These are phyloP conservation scores for Pagrus major DNA, from an alignment of 2,113 vertebrate species.

Conservation along the genomic window DNA sequence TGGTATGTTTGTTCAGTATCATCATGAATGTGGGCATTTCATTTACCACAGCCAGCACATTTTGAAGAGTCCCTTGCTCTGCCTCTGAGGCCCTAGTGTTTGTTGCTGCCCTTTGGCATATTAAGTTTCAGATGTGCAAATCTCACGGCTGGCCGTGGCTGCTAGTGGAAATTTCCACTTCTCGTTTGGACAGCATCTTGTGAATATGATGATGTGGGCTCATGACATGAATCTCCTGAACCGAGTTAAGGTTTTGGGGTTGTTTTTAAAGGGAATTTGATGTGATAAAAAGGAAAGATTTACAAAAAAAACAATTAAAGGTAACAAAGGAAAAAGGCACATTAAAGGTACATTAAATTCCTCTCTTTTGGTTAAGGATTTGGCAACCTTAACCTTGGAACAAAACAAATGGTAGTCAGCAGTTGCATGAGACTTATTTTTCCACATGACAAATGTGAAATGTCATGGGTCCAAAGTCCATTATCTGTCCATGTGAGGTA, in stretches of 20 bases:
- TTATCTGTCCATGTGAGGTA: slow-evolving; percentile 23
- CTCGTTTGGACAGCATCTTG: slow-evolving; percentile 64
- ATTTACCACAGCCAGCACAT: slow-evolving; percentile 21
- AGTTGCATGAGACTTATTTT: slow-evolving; percentile 1
- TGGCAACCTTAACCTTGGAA: background rate
- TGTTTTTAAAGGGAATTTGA: slow-evolving; percentile 39
- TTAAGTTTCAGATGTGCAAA: slow-evolving; percentile 83
- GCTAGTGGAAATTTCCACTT: slow-evolving; percentile 87
- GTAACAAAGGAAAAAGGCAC: too few species aligned
- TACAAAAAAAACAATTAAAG: background rate
- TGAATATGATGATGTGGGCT: slow-evolving; percentile 56
- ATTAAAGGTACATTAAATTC: background rate
- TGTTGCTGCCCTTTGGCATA: slow-evolving; percentile 78
- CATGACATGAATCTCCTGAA: slow-evolving; percentile 40
- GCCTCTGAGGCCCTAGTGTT: slow-evolving; percentile 71
- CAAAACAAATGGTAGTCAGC: background rate
- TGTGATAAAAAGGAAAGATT: background rate
- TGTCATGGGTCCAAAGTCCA: background rate
- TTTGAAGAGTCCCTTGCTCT: slow-evolving; percentile 43
- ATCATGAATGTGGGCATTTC: slow-evolving; percentile 35
- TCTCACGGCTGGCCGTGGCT: slow-evolving; percentile 57
- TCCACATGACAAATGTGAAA: slow-evolving; percentile 6
- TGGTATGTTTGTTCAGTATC: slow-evolving; percentile 9
- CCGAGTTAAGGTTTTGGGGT: background rate
- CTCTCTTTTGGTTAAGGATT: background rate